Percentiles rank a stretch among this genome's conserved stretches.
phyloP scores from a whole-genome alignment of 2,797 vertebrate genomes.

The Danio jaintianensis region DNA sequence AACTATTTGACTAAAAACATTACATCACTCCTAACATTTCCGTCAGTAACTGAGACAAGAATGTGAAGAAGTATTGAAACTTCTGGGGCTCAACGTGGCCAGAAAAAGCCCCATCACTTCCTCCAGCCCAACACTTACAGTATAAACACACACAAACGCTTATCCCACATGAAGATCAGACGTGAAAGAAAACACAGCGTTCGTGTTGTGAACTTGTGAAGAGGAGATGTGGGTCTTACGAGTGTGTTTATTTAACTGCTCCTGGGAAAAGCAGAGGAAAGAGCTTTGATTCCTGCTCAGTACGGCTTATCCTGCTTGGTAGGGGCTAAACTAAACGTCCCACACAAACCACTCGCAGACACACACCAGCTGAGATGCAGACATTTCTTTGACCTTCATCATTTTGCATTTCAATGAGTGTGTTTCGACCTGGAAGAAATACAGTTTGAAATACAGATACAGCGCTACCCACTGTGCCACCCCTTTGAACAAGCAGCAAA shows the following conservation, averaged over 20 bases:
- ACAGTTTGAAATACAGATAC: no score
- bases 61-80: neutral
- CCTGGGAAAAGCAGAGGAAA: constrained; percentile 61
- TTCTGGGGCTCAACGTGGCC: neutral
- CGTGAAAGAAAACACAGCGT: constrained; percentile 53
- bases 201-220: constrained; percentile 58
- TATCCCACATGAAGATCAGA: constrained; percentile 62
- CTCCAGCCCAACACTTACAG: constrained; percentile 6
- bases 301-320: constrained; percentile 53
- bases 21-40: constrained; percentile 3
- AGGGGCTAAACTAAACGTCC: constrained; percentile 54
- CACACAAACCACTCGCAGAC: constrained; percentile 42
- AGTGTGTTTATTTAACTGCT: constrained; percentile 61
- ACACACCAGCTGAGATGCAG: neutral
- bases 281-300: constrained; percentile 54
- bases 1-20: neutral
- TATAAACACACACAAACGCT: constrained; percentile 18
- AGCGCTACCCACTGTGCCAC: no score
- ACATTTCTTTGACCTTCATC: constrained; percentile 48
- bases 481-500: no score
- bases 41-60: constrained; percentile 1
- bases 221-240: constrained; percentile 46
- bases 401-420: no score
- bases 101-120: neutral
- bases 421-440: neutral